phyloP scores from a whole-genome alignment of 2,888 invertebrate genomes.

The Hydrotaea diabolus region DNA sequence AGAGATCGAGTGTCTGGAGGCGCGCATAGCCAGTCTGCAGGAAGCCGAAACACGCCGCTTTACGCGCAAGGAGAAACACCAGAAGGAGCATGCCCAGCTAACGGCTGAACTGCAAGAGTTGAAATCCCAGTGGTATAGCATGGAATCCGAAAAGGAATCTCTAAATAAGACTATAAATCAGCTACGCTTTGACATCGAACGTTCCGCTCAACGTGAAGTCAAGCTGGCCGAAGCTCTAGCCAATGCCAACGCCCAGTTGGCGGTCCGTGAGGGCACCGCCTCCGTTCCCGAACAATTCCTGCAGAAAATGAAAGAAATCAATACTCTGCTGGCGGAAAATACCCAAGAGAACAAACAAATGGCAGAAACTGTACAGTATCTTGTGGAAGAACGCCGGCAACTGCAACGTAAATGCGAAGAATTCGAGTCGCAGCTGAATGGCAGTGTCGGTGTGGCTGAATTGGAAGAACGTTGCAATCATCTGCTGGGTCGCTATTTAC shows the following conservation, averaged over 20 bases:
- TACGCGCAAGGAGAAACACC: slow-evolving; percentile 77
- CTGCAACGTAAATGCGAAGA: slow-evolving; percentile 81
- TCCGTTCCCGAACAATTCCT: slow-evolving; percentile 79
- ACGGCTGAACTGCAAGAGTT: slow-evolving; percentile 78
- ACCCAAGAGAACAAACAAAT: slow-evolving; percentile 82
- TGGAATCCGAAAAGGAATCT: slow-evolving; percentile 75
- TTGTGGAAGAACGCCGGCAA: slow-evolving; percentile 81
- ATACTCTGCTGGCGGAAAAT: slow-evolving; percentile 81
- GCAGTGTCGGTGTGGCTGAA: slow-evolving; percentile 74
- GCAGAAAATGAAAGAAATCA: slow-evolving; percentile 82
- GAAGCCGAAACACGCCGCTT: slow-evolving; percentile 78
- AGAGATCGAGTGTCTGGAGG: slow-evolving; percentile 82
- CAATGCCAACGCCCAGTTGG: slow-evolving; percentile 72
- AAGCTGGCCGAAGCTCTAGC: slow-evolving; percentile 78
- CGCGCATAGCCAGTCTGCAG: slow-evolving; percentile 80
- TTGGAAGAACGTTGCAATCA: slow-evolving; percentile 82
- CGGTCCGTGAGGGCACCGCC: slow-evolving; percentile 72
- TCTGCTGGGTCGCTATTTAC: slow-evolving; percentile 86
- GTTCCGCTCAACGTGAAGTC: slow-evolving; percentile 78
- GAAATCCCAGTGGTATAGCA: slow-evolving; percentile 71
- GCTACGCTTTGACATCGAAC: slow-evolving; percentile 78
- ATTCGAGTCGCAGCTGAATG: slow-evolving; percentile 75
- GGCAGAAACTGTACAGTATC: slow-evolving; percentile 80
- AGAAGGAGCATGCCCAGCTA: slow-evolving; percentile 76
- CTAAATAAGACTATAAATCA: slow-evolving; percentile 75